Percentiles rank a stretch among this genome's conserved stretches.
These are phyloP conservation scores for Lutraria rhynchaena DNA, from an alignment of 1,140 invertebrate genomes.

Conservation along the genomic window DNA sequence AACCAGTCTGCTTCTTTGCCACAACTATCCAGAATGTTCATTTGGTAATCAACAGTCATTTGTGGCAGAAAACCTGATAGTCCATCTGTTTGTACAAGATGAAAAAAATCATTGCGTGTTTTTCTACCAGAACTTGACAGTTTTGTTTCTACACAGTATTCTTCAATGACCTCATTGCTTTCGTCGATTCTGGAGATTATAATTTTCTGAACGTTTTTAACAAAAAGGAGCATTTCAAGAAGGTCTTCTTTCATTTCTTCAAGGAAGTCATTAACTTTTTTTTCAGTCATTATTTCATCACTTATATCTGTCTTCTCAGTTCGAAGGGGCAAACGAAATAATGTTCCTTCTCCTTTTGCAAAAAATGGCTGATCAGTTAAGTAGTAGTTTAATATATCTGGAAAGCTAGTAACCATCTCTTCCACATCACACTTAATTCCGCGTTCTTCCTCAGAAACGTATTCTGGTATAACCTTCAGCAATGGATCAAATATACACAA, in stretches of 20 bases:
- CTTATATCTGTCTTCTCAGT: conserved; percentile 70
- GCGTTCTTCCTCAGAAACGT: conserved; percentile 62
- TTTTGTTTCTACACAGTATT: conserved; percentile 60
- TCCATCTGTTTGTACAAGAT: conserved; percentile 11
- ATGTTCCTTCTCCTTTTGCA: conserved; percentile 50
- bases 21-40: conserved; percentile 52
- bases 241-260: conserved; percentile 67
- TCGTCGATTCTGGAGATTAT: background rate
- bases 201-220: conserved; percentile 67
- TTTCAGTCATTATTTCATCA: conserved; percentile 61
- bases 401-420: conserved; percentile 58
- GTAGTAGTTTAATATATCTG: conserved; percentile 67
- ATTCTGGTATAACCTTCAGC: conserved; percentile 65
- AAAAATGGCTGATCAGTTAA: conserved; percentile 9
- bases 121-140: conserved; percentile 47
- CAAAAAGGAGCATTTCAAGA: conserved; percentile 70
- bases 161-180: conserved; percentile 26
- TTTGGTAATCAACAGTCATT: conserved; percentile 42
- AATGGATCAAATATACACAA: conserved; percentile 77
- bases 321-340: conserved; percentile 68
- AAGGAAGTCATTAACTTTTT: conserved; percentile 67
- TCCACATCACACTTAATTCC: conserved; percentile 65
- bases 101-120: conserved; percentile 50
- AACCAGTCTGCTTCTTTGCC: conserved; percentile 60
- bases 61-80: background rate